phyloP scores from a whole-genome alignment of 2,888 invertebrate genomes.

The Drosophila vallismaia region DNA sequence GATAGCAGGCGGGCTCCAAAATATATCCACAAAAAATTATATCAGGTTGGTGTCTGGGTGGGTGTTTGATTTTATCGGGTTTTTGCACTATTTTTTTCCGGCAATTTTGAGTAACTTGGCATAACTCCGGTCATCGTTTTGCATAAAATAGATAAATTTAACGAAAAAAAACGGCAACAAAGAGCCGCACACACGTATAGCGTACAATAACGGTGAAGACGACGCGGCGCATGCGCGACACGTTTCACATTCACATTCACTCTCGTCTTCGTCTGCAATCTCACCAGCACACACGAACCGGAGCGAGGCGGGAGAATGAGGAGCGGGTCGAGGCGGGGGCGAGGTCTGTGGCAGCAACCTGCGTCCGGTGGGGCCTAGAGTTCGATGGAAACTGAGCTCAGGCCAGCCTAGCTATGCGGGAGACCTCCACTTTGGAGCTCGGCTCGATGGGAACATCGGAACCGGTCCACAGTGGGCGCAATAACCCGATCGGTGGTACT shows the following conservation, averaged over 20 bases:
- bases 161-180: constrained; percentile 28
- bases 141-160: constrained; percentile 45
- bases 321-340: constrained; percentile 16
- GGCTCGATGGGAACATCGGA: constrained; percentile 36
- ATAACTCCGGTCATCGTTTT: constrained; percentile 60
- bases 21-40: constrained; percentile 40
- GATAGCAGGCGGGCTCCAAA: constrained; percentile 57
- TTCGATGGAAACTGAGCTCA: constrained; percentile 80
- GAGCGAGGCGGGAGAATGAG: constrained; percentile 14
- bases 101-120: constrained; percentile 53
- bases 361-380: constrained; percentile 78
- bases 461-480: constrained; percentile 57
- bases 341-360: constrained; percentile 34
- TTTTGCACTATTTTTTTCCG: constrained; percentile 54
- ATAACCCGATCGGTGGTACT: background rate
- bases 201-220: constrained; percentile 72
- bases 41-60: constrained; percentile 56
- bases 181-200: constrained; percentile 37
- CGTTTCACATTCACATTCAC: constrained; percentile 79
- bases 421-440: constrained; percentile 37
- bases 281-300: constrained; percentile 34
- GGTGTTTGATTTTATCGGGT: constrained; percentile 51
- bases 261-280: constrained; percentile 51
- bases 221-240: constrained; percentile 74
- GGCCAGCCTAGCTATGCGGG: constrained; percentile 46